Conservation (phyloP, 2,797 vertebrate genomes). For the Nyctibius grandis region DNA sequence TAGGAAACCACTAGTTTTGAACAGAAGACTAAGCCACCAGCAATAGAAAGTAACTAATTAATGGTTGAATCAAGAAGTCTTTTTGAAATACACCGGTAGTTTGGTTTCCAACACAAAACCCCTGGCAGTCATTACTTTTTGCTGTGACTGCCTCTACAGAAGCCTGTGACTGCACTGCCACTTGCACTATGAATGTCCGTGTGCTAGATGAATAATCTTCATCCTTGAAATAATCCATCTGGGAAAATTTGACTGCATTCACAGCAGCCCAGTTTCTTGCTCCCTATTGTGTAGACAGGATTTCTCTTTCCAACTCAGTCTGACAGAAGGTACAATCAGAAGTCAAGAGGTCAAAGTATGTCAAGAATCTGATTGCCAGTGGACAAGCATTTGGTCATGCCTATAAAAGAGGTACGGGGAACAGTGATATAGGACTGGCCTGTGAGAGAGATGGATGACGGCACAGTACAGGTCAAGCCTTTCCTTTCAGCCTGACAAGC, state of each 20-base stretch:
- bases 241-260: neutral
- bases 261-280: neutral
- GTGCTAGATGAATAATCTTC: neutral
- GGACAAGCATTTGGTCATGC: neutral
- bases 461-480: neutral
- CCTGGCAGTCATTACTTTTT: neutral
- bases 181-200: neutral
- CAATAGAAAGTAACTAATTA: neutral
- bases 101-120: neutral
- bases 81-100: neutral
- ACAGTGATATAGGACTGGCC: fast-evolving
- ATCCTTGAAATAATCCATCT: neutral
- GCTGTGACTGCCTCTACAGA: neutral
- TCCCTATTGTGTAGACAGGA: neutral
- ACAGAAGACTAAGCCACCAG: neutral
- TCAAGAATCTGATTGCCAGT: neutral
- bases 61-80: neutral
- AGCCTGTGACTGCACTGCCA: neutral
- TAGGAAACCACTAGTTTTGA: neutral
- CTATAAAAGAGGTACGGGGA: neutral
- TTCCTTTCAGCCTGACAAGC: neutral
- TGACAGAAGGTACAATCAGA: neutral
- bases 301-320: neutral
- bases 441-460: neutral
- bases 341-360: neutral